Conservation (phyloP, 2,888 invertebrate genomes). For the Dryococelus australis region DNA sequence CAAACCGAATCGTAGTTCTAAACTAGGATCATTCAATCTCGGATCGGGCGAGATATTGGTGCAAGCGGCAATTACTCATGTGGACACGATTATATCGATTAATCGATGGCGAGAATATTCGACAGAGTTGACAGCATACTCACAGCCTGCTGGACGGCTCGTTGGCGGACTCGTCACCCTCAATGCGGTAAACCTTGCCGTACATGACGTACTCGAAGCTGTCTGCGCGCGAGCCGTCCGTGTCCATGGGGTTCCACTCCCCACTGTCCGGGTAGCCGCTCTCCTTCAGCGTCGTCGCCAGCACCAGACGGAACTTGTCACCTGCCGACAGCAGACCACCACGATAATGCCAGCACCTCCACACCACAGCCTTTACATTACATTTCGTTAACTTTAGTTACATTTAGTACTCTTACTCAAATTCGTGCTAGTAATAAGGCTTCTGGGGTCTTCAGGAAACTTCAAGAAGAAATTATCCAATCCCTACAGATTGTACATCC, state of each 20-base stretch:
- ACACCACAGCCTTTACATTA: background rate
- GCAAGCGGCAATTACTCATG: too few relatives aligned
- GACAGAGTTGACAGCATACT: conserved; percentile 52
- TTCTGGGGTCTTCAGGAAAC: too few relatives aligned
- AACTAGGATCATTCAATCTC: too few relatives aligned
- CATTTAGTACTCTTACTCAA: too few relatives aligned
- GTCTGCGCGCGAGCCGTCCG: conserved; percentile 91
- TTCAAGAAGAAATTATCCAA: too few relatives aligned
- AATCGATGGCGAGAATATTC: too few relatives aligned
- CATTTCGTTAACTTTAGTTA: background rate
- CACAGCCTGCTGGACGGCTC: conserved; percentile 84
- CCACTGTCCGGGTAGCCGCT: conserved; percentile 96
- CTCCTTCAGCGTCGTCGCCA: conserved; percentile 94
- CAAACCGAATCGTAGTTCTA: too few relatives aligned
- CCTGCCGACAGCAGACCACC: conserved; percentile 53
- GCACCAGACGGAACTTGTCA: conserved; percentile 85
- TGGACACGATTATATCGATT: too few relatives aligned
- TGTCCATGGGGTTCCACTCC: conserved; percentile 91
- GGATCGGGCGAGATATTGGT: too few relatives aligned
- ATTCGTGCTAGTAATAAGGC: too few relatives aligned
- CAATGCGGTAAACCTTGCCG: conserved; percentile 96
- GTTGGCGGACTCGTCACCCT: conserved; percentile 92
- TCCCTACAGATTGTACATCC: too few relatives aligned
- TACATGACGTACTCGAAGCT: conserved; percentile 99
- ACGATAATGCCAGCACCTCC: conserved; percentile 13